Evolutionary conservation across 2,113 vertebrate species (phyloP).

Genomic region (Phyllopteryx taeniolatus): DNA sequence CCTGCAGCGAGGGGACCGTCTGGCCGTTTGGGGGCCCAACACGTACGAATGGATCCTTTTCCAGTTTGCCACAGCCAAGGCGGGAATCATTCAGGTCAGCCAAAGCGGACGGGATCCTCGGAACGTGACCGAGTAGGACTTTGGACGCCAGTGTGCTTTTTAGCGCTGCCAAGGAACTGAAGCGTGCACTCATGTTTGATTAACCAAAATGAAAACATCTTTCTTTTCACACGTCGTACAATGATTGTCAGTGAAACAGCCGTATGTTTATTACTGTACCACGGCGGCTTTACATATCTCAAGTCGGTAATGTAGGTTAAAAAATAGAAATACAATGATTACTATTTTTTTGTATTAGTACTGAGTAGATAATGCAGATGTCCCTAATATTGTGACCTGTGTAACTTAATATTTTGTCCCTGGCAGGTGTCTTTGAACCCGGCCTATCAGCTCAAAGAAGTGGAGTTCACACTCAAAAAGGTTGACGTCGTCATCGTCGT

Average conservation of each 20-base stretch:
- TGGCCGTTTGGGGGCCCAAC: slow-evolving; percentile 92
- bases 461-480: slow-evolving; percentile 84
- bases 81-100: slow-evolving; percentile 90
- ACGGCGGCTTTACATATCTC: no score
- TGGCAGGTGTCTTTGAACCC: slow-evolving; percentile 87
- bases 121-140: no score
- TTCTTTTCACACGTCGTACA: no score
- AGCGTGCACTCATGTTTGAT: no score
- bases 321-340: not conserved
- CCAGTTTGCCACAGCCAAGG: slow-evolving; percentile 87
- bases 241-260: no score
- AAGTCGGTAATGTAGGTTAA: no score
- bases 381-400: not conserved
- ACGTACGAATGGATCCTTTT: slow-evolving; percentile 88
- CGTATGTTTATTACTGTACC: no score
- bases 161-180: not conserved
- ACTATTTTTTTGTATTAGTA: no score
- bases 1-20: slow-evolving; percentile 81
- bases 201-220: no score
- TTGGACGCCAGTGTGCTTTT: not conserved
- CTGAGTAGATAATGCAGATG: no score
- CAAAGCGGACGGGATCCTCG: no score
- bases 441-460: slow-evolving; percentile 83
- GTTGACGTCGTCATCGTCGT: slow-evolving; percentile 55
- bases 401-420: not conserved